These are phyloP conservation scores for Mycteria americana DNA, from an alignment of 2,797 vertebrate species.

Conservation along the genomic window DNA sequence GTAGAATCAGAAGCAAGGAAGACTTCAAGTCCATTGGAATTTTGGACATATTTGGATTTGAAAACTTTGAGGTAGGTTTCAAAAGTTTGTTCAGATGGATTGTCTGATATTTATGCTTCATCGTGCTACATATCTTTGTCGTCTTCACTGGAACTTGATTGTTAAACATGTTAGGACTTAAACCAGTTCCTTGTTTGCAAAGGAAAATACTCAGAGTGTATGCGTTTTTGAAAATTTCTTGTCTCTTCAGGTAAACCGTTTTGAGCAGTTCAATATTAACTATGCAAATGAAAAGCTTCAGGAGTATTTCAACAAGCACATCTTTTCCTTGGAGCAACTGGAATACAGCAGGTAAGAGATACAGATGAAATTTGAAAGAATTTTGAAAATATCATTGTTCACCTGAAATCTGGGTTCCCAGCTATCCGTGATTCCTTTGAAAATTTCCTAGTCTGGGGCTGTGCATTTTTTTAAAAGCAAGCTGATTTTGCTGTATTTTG, in stretches of 20 bases:
- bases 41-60: conserved; percentile 98
- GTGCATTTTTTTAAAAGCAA: neutral
- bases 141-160: neutral
- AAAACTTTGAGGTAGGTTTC: conserved; percentile 91
- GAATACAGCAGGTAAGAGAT: conserved; percentile 88
- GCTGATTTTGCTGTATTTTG: neutral
- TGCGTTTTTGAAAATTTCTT: neutral
- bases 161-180: neutral
- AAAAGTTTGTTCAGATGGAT: neutral
- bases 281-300: conserved; percentile 99
- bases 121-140: neutral
- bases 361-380: neutral
- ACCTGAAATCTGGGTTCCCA: neutral
- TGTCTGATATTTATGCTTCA: neutral
- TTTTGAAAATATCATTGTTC: neutral
- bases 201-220: neutral
- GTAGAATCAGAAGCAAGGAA: conserved; percentile 88
- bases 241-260: conserved; percentile 87
- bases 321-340: conserved; percentile 96
- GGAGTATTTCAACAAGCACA: conserved; percentile 99
- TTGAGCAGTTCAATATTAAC: conserved; percentile 99
- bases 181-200: neutral
- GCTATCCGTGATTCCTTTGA: neutral
- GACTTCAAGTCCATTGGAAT: conserved; percentile 94
- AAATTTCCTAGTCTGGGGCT: neutral